Conservation (phyloP, 2,888 invertebrate genomes). For the Meteorus cinctellus region DNA sequence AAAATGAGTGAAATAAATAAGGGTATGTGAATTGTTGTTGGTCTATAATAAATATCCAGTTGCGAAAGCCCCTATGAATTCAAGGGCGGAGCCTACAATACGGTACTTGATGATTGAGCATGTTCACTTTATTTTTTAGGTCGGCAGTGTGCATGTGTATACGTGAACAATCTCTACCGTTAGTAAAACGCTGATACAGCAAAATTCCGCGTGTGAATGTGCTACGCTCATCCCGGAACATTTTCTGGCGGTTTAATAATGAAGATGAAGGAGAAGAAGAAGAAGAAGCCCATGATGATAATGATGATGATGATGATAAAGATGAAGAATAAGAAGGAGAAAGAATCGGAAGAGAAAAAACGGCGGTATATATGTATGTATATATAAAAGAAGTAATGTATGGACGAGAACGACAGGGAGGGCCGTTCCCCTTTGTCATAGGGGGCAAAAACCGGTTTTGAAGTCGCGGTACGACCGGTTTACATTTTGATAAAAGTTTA, state of each 20-base stretch:
- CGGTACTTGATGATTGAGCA: neutral
- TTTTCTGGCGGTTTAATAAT: constrained; percentile 21
- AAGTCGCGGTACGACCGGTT: constrained; percentile 65
- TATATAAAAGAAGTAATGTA: constrained; percentile 13
- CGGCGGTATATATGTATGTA: constrained; percentile 13
- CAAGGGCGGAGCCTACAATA: neutral
- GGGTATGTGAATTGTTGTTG: neutral
- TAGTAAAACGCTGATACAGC: constrained; percentile 20
- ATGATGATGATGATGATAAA: constrained; percentile 48
- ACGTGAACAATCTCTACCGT: constrained; percentile 17
- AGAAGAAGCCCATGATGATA: constrained; percentile 33
- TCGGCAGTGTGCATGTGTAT: neutral
- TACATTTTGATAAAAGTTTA: constrained; percentile 66
- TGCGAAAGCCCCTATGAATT: neutral
- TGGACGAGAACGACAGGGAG: constrained; percentile 46
- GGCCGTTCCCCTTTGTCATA: constrained; percentile 52
- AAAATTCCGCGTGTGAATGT: constrained; percentile 15
- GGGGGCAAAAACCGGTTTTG: constrained; percentile 61
- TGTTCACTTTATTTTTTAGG: neutral
- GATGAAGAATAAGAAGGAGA: constrained; percentile 42
- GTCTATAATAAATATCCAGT: constrained; percentile 6
- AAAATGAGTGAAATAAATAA: neutral
- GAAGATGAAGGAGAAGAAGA: constrained; percentile 52
- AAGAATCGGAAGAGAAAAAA: constrained; percentile 32
- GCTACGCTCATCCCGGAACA: constrained; percentile 22